Evolutionary conservation across 2,888 invertebrate species (phyloP).

Genomic region (Leptopilina syphax): DNA sequence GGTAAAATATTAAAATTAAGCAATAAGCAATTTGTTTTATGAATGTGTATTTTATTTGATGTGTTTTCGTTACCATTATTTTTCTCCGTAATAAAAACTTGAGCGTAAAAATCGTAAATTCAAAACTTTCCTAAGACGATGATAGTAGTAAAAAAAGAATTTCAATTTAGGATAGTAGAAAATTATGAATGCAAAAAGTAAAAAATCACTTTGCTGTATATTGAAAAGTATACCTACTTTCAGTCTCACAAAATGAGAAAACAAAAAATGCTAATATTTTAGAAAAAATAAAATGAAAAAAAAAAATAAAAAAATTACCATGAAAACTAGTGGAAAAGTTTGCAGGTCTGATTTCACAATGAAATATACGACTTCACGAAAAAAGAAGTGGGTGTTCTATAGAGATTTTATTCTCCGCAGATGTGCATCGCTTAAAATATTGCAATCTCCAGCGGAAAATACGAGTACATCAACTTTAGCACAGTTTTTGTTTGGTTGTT

Average conservation of each 20-base stretch:
- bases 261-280: not conserved
- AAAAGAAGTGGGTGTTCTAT: not conserved
- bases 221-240: not conserved
- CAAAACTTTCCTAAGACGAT: too few species aligned
- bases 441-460: not conserved
- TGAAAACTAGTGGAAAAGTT: not conserved
- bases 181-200: too few species aligned
- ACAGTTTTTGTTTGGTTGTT: not conserved
- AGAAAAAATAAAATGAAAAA: not conserved
- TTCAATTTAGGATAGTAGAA: too few species aligned
- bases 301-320: not conserved
- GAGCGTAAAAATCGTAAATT: too few species aligned
- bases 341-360: constrained; percentile 5
- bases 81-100: too few species aligned
- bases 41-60: too few species aligned
- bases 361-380: constrained; percentile 28
- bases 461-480: not conserved
- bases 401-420: constrained; percentile 9
- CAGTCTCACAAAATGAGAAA: not conserved
- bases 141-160: too few species aligned
- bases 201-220: too few species aligned
- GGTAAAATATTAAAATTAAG: not conserved
- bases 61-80: too few species aligned
- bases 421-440: constrained; percentile 33
- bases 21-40: too few species aligned